Evolutionary conservation across 2,113 vertebrate genomes (phyloP).

Genomic region (Eulacestoma nigropectus): DNA sequence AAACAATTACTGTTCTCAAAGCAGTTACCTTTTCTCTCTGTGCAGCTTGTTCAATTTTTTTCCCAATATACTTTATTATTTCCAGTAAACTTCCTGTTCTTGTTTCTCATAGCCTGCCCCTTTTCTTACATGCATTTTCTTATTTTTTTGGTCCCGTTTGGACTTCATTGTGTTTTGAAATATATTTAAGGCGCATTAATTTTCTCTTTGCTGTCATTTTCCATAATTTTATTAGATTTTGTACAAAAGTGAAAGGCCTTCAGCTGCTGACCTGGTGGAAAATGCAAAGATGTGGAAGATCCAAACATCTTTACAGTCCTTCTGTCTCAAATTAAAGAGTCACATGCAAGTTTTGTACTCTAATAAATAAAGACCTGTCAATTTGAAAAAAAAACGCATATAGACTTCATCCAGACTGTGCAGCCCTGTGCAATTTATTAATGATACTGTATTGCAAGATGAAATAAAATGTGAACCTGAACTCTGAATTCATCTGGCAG

Average conservation of each 20-base stretch:
- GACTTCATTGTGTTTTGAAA: not conserved
- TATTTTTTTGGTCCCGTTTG: slow-evolving; percentile 8
- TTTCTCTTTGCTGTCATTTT: slow-evolving; percentile 45
- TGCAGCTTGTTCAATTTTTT: not conserved
- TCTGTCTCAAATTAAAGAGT: slow-evolving; percentile 44
- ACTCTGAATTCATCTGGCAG: not conserved
- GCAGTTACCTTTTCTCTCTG: not conserved
- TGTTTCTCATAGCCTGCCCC: not conserved
- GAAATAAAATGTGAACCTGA: not conserved
- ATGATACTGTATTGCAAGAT: not conserved
- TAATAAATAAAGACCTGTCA: slow-evolving; percentile 52
- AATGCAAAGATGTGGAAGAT: slow-evolving; percentile 33
- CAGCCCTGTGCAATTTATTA: not conserved
- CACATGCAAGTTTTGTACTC: slow-evolving; percentile 28
- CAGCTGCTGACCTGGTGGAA: slow-evolving; percentile 35
- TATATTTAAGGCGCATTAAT: slow-evolving; percentile 39
- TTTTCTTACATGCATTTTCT: not conserved
- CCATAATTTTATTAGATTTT: slow-evolving; percentile 54
- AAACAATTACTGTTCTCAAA: not conserved
- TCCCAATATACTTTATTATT: not conserved
- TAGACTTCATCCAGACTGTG: not conserved
- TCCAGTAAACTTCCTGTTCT: not conserved
- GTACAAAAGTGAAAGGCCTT: slow-evolving; percentile 29
- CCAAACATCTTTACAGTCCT: slow-evolving; percentile 19
- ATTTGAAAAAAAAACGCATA: not conserved